A percentile compares a stretch with the other conserved stretches of the same genome.
Evolutionary conservation across 2,888 invertebrate genomes (phyloP).

Genomic region (Drosophila subquinaria): DNA sequence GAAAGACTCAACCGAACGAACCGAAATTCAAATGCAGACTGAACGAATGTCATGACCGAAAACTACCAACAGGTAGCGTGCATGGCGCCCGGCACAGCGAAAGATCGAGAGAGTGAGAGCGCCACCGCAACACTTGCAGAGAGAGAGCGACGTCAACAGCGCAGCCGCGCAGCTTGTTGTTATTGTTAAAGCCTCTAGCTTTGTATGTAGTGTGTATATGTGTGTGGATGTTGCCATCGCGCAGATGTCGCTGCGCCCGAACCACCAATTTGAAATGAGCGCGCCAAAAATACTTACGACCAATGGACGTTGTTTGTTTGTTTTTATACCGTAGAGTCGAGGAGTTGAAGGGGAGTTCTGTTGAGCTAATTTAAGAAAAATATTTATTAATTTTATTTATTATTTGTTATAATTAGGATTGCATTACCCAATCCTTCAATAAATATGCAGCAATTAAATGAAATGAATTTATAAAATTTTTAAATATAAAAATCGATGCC

Average conservation of each 20-base stretch:
- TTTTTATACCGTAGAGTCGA: constrained; percentile 43
- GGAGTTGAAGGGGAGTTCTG: constrained; percentile 2
- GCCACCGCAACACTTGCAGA: constrained; percentile 9
- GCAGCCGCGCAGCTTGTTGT: constrained; percentile 44
- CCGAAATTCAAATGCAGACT: constrained; percentile 80
- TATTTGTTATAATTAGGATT: too few relatives aligned
- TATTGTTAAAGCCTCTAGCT: background rate
- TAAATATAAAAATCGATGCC: too few relatives aligned
- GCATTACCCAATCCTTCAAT: background rate
- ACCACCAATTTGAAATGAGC: constrained; percentile 53
- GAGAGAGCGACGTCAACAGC: constrained; percentile 25
- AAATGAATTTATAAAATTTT: background rate
- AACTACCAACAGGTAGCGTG: constrained; percentile 49
- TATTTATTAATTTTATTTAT: background rate
- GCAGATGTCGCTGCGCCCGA: constrained; percentile 40
- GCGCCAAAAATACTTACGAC: constrained; percentile 46
- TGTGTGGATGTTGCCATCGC: constrained; percentile 12
- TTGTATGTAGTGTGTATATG: background rate
- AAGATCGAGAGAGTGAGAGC: constrained; percentile 16
- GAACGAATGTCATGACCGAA: constrained; percentile 83
- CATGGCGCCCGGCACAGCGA: constrained; percentile 20
- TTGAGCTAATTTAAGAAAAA: background rate
- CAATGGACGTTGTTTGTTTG: constrained; percentile 70
- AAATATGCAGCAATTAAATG: background rate
- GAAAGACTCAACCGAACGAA: constrained; percentile 64